Conservation (phyloP, 2,888 invertebrate species). For the Acanthosepion lycidas region DNA sequence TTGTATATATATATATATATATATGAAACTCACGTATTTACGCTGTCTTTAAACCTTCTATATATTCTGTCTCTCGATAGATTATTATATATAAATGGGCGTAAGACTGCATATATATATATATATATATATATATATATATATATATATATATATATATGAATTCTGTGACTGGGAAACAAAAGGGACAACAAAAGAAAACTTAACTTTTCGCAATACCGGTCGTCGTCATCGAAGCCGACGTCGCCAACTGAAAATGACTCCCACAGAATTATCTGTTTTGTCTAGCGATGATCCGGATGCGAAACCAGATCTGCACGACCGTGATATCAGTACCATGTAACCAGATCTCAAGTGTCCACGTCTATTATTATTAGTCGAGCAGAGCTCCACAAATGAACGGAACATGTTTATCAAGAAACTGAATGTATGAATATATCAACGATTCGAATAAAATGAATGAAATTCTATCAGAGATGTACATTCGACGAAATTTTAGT, state of each 20-base stretch:
- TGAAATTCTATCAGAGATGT: neutral
- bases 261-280: neutral
- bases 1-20: no score
- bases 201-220: neutral
- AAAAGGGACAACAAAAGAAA: neutral
- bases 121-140: neutral
- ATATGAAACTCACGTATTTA: no score
- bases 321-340: slow-evolving; percentile 1
- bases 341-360: slow-evolving; percentile 21
- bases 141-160: neutral
- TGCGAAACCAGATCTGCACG: slow-evolving; percentile 17
- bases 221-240: neutral
- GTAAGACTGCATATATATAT: no score
- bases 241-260: neutral
- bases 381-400: neutral
- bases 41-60: no score
- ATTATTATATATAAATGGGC: no score
- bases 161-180: no score
- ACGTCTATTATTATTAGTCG: slow-evolving; percentile 13
- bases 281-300: slow-evolving; percentile 4
- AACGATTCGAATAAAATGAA: neutral
- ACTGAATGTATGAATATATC: slow-evolving; percentile 9
- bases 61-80: no score
- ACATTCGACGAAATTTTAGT: neutral
- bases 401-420: slow-evolving; percentile 8